Percentiles rank a stretch among this genome's conserved stretches.
Conservation (phyloP, 2,888 invertebrate species). For the Nomada hirtipes region DNA sequence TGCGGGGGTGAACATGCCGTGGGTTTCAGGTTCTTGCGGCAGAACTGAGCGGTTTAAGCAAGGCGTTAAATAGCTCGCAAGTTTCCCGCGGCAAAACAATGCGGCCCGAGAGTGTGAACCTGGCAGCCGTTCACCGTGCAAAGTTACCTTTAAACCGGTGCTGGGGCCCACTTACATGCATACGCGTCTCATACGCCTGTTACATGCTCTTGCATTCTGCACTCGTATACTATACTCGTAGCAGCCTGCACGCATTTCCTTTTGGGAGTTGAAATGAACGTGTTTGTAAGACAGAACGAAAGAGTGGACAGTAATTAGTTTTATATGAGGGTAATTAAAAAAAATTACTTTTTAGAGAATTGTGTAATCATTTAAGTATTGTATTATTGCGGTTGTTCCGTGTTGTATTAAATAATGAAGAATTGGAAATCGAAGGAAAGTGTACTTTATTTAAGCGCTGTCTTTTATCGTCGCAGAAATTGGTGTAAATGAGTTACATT, state of each 20-base stretch:
- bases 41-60: slow-evolving; percentile 75
- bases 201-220: slow-evolving; percentile 6
- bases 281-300: not conserved
- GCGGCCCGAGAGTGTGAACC: slow-evolving; percentile 78
- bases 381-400: too few species aligned
- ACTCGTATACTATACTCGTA: too few species aligned
- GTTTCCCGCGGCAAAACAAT: slow-evolving; percentile 81
- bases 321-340: not conserved
- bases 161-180: slow-evolving; percentile 36
- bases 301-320: not conserved
- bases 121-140: slow-evolving; percentile 67
- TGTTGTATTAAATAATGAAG: too few species aligned
- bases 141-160: slow-evolving; percentile 65
- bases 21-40: slow-evolving; percentile 75
- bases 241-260: too few species aligned
- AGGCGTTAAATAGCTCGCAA: slow-evolving; percentile 83
- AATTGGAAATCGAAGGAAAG: too few species aligned
- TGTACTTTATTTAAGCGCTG: too few species aligned
- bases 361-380: too few species aligned
- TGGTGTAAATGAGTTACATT: too few species aligned
- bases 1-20: slow-evolving; percentile 35
- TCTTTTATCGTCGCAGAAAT: too few species aligned
- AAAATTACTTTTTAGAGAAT: not conserved
- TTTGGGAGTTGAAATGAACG: not conserved
- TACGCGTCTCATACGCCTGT: slow-evolving; percentile 33